Percentiles rank a stretch among this genome's conserved stretches.
Evolutionary conservation across 2,888 invertebrate species (phyloP).

Genomic region (Tricholauxania praeusta): DNA sequence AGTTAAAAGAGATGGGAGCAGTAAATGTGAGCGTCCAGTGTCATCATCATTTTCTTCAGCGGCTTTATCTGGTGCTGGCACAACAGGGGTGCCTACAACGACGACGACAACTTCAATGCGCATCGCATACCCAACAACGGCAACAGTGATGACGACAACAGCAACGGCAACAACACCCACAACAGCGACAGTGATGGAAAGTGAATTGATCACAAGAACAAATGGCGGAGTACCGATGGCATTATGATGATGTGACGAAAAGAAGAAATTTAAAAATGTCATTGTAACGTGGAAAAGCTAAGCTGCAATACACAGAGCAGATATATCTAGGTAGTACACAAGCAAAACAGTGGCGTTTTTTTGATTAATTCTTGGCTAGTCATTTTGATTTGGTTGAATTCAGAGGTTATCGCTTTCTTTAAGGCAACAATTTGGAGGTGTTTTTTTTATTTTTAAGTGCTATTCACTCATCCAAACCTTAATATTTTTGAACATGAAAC

Average conservation of each 20-base stretch:
- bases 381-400: too few species aligned
- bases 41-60: slow-evolving; percentile 5
- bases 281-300: background rate
- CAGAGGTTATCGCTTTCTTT: too few species aligned
- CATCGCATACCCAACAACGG: slow-evolving; percentile 23
- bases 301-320: background rate
- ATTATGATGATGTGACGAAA: slow-evolving; percentile 8
- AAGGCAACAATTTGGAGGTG: too few species aligned
- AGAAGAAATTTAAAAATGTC: background rate
- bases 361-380: too few species aligned
- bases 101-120: slow-evolving; percentile 7
- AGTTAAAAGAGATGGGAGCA: background rate
- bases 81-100: background rate
- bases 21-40: background rate
- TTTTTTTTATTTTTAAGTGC: too few species aligned
- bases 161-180: slow-evolving; percentile 16
- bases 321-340: too few species aligned
- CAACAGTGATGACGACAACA: background rate
- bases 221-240: slow-evolving; percentile 10
- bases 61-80: too few species aligned
- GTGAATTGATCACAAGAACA: slow-evolving; percentile 8
- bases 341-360: too few species aligned
- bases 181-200: slow-evolving; percentile 8
- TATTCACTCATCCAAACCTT: too few species aligned
- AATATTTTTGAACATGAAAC: too few species aligned